These are phyloP conservation scores for Plotosus lineatus DNA, from an alignment of 2,113 vertebrate species.

Conservation along the genomic window DNA sequence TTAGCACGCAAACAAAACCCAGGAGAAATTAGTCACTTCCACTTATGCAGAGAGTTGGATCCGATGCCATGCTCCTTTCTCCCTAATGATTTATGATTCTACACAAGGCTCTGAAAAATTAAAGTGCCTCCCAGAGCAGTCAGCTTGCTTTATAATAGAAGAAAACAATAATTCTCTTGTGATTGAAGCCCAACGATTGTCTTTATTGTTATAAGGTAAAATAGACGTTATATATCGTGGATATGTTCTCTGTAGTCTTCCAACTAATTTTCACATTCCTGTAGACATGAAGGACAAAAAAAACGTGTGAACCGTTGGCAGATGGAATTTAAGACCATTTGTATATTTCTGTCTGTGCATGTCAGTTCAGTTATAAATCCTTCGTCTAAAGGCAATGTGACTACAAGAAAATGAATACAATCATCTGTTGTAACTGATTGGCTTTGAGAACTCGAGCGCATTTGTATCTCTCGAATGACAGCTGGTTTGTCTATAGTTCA, in stretches of 20 bases:
- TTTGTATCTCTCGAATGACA: conserved; percentile 24
- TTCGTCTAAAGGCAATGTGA: background rate
- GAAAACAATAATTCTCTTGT: conserved; percentile 1
- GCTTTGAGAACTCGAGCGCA: conserved; percentile 4
- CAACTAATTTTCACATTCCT: conserved; percentile 5
- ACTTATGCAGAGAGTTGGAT: conserved; percentile 33
- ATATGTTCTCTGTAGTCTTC: conserved; percentile 24
- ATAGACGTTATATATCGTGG: background rate
- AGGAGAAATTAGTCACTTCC: conserved; percentile 73
- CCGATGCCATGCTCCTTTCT: conserved; percentile 55
- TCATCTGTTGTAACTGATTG: conserved; percentile 25
- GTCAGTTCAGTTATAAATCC: background rate
- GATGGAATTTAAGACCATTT: conserved; percentile 11
- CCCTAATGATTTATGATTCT: conserved; percentile 59
- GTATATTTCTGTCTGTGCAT: background rate
- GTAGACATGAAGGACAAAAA: too few relatives aligned
- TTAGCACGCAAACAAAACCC: conserved; percentile 64
- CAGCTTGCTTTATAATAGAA: conserved; percentile 18
- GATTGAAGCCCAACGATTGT: background rate
- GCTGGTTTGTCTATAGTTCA: conserved; percentile 19
- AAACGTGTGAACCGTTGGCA: conserved; percentile 20
- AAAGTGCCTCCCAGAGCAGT: conserved; percentile 47
- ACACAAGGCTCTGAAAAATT: conserved; percentile 62
- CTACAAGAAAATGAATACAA: background rate
- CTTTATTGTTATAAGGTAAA: background rate